Evolutionary conservation across 2,797 vertebrate species (phyloP).

Genomic region (Sebastes oblongus): DNA sequence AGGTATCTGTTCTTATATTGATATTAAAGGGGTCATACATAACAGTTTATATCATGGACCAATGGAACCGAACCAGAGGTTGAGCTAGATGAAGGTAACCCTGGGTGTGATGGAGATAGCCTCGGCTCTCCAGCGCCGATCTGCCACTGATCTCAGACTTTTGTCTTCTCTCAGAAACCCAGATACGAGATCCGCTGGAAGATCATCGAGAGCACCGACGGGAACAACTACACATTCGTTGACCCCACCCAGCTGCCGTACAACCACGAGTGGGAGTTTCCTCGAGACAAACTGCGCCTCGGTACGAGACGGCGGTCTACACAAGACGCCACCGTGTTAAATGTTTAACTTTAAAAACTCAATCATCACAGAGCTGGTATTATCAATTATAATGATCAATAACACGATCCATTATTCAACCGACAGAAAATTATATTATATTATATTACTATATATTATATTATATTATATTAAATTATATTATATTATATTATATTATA

Average conservation of each 20-base stretch:
- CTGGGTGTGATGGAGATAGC: too few species aligned
- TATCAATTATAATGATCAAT: neutral
- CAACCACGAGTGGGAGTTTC: constrained; percentile 94
- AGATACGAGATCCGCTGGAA: constrained; percentile 95
- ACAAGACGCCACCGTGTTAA: neutral
- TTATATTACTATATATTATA: too few species aligned
- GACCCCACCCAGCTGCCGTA: constrained; percentile 94
- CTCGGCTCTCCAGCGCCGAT: too few species aligned
- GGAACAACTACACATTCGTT: constrained; percentile 92
- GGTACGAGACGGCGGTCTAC: constrained; percentile 73
- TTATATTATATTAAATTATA: too few species aligned
- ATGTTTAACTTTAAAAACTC: neutral
- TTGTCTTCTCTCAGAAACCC: constrained; percentile 83
- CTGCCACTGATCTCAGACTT: too few species aligned
- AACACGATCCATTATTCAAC: neutral
- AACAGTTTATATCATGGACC: too few species aligned
- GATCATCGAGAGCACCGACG: constrained; percentile 89
- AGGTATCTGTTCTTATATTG: constrained; percentile 74
- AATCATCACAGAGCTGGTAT: neutral
- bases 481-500: too few species aligned
- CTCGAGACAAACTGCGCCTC: constrained; percentile 90
- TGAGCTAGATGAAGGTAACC: too few species aligned
- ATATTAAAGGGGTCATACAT: neutral
- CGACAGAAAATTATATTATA: neutral
- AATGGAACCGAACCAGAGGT: too few species aligned